Evolutionary conservation across 2,113 vertebrate species (phyloP).

Genomic region (Cromileptes altivelis): DNA sequence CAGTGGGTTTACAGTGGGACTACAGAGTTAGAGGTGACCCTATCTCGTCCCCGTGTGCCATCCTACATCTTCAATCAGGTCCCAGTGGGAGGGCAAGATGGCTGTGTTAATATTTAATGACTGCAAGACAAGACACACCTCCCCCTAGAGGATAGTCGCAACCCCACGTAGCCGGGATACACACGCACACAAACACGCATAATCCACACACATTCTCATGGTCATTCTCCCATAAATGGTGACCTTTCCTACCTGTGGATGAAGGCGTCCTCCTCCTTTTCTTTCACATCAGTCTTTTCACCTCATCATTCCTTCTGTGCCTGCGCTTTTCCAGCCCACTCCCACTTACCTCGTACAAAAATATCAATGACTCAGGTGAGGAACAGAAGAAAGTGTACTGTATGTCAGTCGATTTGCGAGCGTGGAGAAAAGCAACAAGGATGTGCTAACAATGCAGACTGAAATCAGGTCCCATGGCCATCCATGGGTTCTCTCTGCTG

Average conservation of each 20-base stretch:
- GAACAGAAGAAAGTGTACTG: conserved; percentile 44
- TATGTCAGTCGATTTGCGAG: conserved; percentile 55
- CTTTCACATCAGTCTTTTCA: conserved; percentile 16
- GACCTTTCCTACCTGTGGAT: background rate
- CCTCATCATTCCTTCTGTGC: background rate
- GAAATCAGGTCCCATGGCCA: conserved; percentile 30
- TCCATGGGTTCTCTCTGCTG: conserved; percentile 13
- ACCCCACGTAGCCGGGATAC: background rate
- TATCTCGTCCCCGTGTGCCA: conserved; percentile 36
- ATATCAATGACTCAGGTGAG: conserved; percentile 42
- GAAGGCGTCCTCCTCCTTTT: background rate
- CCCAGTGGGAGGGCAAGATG: conserved; percentile 66
- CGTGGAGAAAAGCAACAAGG: conserved; percentile 37
- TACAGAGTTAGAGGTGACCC: conserved; percentile 76
- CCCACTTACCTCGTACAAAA: conserved; percentile 13
- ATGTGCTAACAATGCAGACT: conserved; percentile 43
- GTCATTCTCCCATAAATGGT: background rate
- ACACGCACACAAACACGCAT: background rate
- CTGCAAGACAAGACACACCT: conserved; percentile 62
- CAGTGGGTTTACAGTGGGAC: conserved; percentile 61
- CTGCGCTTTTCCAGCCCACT: background rate
- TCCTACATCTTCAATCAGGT: conserved; percentile 69
- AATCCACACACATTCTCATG: background rate
- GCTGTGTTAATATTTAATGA: conserved; percentile 83
- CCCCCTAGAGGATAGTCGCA: conserved; percentile 31